Evolutionary conservation across 2,888 invertebrate genomes (phyloP).

Genomic region (Papilio elwesi): DNA sequence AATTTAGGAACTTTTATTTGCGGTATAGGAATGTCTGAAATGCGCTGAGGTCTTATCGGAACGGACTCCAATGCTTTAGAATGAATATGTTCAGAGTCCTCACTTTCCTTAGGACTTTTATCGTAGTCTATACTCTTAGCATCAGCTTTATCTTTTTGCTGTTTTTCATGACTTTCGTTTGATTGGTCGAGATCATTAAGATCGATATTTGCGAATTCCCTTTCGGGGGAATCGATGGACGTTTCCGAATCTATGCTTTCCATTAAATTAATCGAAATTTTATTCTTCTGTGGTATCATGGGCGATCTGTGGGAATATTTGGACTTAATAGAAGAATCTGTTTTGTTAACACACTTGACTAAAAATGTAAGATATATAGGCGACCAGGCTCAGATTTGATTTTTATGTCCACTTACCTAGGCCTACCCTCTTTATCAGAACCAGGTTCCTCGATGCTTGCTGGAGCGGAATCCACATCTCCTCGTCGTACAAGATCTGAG

Average conservation of each 20-base stretch:
- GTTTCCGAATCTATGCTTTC: constrained; percentile 82
- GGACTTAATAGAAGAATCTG: too few relatives aligned
- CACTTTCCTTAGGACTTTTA: constrained; percentile 58
- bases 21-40: constrained; percentile 62
- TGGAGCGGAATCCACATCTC: constrained; percentile 63
- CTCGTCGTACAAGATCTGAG: constrained; percentile 72
- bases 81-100: constrained; percentile 57
- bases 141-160: constrained; percentile 52
- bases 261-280: constrained; percentile 82
- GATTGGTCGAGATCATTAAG: constrained; percentile 74
- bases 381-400: neutral
- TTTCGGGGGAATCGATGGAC: constrained; percentile 78
- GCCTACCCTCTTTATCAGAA: constrained; percentile 67
- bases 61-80: constrained; percentile 55
- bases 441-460: constrained; percentile 61
- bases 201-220: constrained; percentile 76
- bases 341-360: neutral
- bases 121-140: constrained; percentile 47
- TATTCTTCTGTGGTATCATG: constrained; percentile 76
- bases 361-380: neutral
- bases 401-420: constrained; percentile 58
- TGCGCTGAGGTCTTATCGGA: constrained; percentile 51
- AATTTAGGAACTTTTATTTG: constrained; percentile 75
- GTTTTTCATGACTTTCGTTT: constrained; percentile 61
- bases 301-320: constrained; percentile 70